Base-by-base conservation (phyloP, 2,113 vertebrate species). In the Albula goreensis region DNA sequence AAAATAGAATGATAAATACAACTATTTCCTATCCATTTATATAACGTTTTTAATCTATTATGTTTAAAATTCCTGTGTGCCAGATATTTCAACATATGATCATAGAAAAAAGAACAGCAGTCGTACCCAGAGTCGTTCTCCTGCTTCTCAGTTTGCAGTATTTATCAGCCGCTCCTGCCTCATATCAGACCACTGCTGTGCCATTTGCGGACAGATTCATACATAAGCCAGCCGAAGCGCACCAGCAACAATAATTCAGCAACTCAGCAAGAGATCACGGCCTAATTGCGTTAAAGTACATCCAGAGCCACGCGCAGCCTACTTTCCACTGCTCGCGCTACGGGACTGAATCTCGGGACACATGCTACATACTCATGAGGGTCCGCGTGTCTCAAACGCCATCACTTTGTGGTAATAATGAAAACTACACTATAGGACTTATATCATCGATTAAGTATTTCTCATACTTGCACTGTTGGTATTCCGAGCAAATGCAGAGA, bases 221-320 rank as follows among this genome's bases (percentile, higher is more conserved):
- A 49, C 11, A 12, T 80, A 25, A 82, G 51, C 66, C 50, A 17
- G 66, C 25, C 78, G n/a, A 56, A 78, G 10, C 51, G 56, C 56
- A 19, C 78, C 51, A 52, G 82, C 48, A 88, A 83, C 83, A 60
- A 41, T 31, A 80, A 85, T 19, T 60, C 49, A 41, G 63, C 80
- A 77, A 50, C 51, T 86, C 83, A 78, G 83, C 74, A 80, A 0
- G 70, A 57, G 78, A 48, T 22, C 52, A 15, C 2, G 17, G 49
- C 48, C 17, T 50, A 70, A 15, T 51, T 70, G 49, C 2, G 51
- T 66, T 22, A 19, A n/a, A 10, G 51, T 53, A 51, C 74, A 81
- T 60, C 63, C 86, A 25, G 77, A 49, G 2, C 11, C 81, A 49
- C 6, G 53, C 77, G 77, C 19, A 78, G 83, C 81, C 66, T 25